Conservation (phyloP, 1,140 invertebrate genomes). For the Drosophila nannoptera region DNA sequence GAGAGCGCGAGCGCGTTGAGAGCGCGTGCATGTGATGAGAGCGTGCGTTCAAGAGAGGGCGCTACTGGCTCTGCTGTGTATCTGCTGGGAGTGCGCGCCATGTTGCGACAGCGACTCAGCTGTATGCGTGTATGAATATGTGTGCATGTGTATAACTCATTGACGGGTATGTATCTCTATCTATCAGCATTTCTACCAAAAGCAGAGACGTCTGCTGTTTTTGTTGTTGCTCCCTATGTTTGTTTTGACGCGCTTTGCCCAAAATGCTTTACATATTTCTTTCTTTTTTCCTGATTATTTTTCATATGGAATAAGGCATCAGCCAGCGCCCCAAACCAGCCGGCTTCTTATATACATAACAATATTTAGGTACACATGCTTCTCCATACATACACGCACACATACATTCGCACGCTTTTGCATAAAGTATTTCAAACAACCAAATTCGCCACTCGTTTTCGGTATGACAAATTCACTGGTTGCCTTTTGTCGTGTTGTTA, state of each 20-base stretch:
- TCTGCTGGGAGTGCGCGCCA: constrained; percentile 45
- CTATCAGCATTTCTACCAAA: constrained; percentile 42
- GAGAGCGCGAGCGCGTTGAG: constrained; percentile 14
- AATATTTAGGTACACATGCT: constrained; percentile 9
- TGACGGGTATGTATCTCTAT: constrained; percentile 44
- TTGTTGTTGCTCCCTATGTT: constrained; percentile 56
- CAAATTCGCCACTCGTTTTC: constrained; percentile 28
- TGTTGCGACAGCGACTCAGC: constrained; percentile 40
- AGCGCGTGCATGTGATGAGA: constrained; percentile 1
- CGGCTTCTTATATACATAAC: constrained; percentile 1
- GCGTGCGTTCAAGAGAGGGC: constrained; percentile 9
- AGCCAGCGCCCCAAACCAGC: constrained; percentile 6
- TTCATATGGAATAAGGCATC: constrained; percentile 24
- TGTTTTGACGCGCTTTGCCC: constrained; percentile 67
- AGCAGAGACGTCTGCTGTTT: not conserved
- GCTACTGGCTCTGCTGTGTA: constrained; percentile 38
- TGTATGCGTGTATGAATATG: constrained; percentile 6
- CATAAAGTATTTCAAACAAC: constrained; percentile 17
- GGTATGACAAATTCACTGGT: constrained; percentile 23
- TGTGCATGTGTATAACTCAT: constrained; percentile 20
- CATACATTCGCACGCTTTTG: not conserved
- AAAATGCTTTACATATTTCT: constrained; percentile 54
- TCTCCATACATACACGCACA: constrained; percentile 7
- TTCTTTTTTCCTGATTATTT: constrained; percentile 29
- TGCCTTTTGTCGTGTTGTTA: constrained; percentile 10